phyloP scores from a whole-genome alignment of 2,113 vertebrate species.

The Scomber scombrus region DNA sequence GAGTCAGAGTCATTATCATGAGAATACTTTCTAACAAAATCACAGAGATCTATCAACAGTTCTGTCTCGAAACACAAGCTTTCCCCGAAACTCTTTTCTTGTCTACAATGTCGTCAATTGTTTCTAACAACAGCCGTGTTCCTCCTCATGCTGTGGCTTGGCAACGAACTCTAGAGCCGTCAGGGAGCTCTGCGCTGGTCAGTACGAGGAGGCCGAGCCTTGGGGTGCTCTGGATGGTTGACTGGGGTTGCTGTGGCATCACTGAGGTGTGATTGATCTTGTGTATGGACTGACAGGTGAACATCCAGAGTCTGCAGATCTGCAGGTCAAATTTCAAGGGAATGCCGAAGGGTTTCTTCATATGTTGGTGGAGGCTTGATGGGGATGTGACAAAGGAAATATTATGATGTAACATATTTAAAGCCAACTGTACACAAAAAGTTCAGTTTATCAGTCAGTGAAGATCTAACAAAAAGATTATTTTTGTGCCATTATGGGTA shows the following conservation, averaged over 20 bases:
- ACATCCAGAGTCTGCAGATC: slow-evolving; percentile 29
- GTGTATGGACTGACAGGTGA: slow-evolving; percentile 21
- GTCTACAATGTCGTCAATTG: slow-evolving; percentile 4
- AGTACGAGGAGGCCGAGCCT: not conserved
- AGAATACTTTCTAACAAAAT: slow-evolving; percentile 4
- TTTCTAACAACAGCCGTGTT: not conserved
- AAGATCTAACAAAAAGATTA: not conserved
- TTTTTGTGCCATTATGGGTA: not conserved
- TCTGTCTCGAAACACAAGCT: slow-evolving; percentile 22
- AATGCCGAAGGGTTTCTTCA: slow-evolving; percentile 77
- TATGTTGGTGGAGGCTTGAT: slow-evolving; percentile 82
- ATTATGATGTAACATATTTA: not conserved
- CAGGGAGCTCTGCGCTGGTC: not conserved
- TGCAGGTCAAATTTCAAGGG: slow-evolving; percentile 47
- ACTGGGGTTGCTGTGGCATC: slow-evolving; percentile 17
- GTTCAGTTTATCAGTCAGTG: not conserved
- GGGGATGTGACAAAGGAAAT: not conserved
- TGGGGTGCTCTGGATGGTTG: slow-evolving; percentile 41
- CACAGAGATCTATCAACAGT: slow-evolving; percentile 15
- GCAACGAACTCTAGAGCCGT: not conserved
- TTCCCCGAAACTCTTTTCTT: slow-evolving; percentile 8
- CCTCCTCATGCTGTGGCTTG: slow-evolving; percentile 4
- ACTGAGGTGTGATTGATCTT: slow-evolving; percentile 27
- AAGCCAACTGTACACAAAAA: not conserved
- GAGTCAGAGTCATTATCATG: slow-evolving; percentile 18